Conservation (phyloP, 2,113 vertebrate species). For the Chauna torquata region DNA sequence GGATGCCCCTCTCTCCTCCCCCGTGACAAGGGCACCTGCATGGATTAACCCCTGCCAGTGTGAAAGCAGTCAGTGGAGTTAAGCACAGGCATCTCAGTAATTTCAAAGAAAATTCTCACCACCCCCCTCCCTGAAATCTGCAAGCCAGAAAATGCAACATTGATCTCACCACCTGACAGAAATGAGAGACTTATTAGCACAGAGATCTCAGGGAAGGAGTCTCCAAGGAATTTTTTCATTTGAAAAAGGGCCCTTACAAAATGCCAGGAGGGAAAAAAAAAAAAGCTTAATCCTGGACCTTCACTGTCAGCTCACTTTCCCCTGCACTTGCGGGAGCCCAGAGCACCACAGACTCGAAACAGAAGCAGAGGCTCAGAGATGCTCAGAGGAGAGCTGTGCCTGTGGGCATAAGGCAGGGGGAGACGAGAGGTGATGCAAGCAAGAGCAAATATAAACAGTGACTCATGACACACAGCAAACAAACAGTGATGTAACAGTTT, state of each 20-base stretch:
- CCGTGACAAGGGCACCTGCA: neutral
- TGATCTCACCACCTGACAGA: neutral
- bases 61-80: neutral
- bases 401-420: neutral
- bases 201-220: neutral
- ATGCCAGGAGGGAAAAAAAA: neutral
- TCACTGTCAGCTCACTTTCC: neutral
- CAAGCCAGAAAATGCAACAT: neutral
- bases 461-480: neutral
- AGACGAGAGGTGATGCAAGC: neutral
- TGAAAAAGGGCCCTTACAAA: neutral
- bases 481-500: neutral
- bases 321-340: neutral
- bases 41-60: neutral
- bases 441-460: conserved; percentile 15
- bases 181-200: neutral
- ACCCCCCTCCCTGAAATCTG: neutral
- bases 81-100: neutral
- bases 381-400: neutral
- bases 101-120: neutral
- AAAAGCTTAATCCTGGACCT: neutral
- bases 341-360: neutral
- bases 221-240: neutral
- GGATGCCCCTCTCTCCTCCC: neutral
- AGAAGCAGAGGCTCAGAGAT: neutral